Evolutionary conservation across 1,140 invertebrate genomes (phyloP).

Genomic region (Eriocheir sinensis): DNA sequence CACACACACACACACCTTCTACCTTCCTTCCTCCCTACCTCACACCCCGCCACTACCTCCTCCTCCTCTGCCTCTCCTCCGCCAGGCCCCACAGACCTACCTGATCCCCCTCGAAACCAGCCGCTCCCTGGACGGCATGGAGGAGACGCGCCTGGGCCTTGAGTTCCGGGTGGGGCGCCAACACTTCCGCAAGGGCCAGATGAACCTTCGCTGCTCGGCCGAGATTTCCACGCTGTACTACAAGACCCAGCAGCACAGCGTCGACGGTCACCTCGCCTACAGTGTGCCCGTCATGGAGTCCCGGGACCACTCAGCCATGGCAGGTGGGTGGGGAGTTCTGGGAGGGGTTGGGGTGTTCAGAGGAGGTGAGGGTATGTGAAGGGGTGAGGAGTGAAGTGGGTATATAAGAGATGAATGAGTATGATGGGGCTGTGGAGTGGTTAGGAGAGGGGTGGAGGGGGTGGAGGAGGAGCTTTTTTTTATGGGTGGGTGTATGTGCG

Average conservation of each 20-base stretch:
- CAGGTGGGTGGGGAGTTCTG: too few species aligned
- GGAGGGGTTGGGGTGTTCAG: too few species aligned
- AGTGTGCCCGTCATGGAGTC: slow-evolving; percentile 69
- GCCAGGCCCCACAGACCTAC: slow-evolving; percentile 52
- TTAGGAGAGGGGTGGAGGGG: too few species aligned
- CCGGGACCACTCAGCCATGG: slow-evolving; percentile 41
- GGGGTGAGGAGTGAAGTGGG: too few species aligned
- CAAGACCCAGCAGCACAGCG: slow-evolving; percentile 67
- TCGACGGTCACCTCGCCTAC: slow-evolving; percentile 63
- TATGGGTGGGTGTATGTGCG: too few species aligned
- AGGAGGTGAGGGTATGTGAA: too few species aligned
- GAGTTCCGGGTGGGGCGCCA: slow-evolving; percentile 41
- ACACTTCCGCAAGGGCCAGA: slow-evolving; percentile 53
- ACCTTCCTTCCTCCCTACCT: background rate
- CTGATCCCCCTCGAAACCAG: background rate
- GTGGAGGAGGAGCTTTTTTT: too few species aligned
- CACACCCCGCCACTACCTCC: background rate
- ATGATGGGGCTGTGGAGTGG: too few species aligned
- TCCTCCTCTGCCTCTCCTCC: background rate
- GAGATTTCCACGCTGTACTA: slow-evolving; percentile 58
- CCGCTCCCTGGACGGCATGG: slow-evolving; percentile 36
- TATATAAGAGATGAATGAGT: too few species aligned
- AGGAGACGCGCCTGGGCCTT: slow-evolving; percentile 43
- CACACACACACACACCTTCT: too few species aligned
- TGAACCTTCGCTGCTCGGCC: slow-evolving; percentile 59